These are phyloP conservation scores for Jacana jacana DNA, from an alignment of 2,113 vertebrate species.

Conservation along the genomic window DNA sequence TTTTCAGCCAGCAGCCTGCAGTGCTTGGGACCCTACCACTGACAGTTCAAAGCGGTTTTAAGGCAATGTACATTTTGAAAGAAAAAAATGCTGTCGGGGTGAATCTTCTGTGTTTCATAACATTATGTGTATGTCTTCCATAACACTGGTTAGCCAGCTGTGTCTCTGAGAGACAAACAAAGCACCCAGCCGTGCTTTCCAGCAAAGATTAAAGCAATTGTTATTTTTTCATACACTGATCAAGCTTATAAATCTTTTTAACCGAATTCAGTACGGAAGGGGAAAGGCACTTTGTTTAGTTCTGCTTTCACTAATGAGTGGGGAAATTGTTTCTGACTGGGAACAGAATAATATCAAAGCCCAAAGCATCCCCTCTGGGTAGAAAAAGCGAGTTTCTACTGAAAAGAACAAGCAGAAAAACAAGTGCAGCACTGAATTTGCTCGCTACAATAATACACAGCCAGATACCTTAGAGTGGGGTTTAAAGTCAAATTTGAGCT, in stretches of 20 bases:
- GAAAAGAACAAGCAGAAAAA: not conserved
- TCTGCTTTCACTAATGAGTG: not conserved
- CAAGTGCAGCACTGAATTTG: not conserved
- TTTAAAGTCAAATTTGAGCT: not conserved
- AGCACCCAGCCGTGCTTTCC: not conserved
- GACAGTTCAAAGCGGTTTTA: not conserved
- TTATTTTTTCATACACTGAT: slow-evolving; percentile 20
- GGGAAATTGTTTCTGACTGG: not conserved
- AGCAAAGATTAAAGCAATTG: slow-evolving; percentile 30
- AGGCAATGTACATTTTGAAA: not conserved
- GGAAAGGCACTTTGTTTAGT: not conserved
- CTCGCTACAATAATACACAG: not conserved
- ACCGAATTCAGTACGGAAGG: not conserved
- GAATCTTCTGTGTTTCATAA: not conserved
- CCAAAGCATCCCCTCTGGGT: not conserved
- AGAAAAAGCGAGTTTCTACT: not conserved
- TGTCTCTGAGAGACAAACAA: slow-evolving; percentile 2
- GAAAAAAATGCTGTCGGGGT: not conserved
- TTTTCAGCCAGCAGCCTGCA: not conserved
- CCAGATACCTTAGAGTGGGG: not conserved
- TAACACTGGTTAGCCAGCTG: not conserved
- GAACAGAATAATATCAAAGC: not conserved
- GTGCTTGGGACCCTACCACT: not conserved
- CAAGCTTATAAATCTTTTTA: not conserved
- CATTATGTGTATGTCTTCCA: not conserved